Percentiles rank a stretch among this genome's conserved stretches.
Evolutionary conservation across 2,797 vertebrate species (phyloP).

Genomic region (Protonibea diacanthus): DNA sequence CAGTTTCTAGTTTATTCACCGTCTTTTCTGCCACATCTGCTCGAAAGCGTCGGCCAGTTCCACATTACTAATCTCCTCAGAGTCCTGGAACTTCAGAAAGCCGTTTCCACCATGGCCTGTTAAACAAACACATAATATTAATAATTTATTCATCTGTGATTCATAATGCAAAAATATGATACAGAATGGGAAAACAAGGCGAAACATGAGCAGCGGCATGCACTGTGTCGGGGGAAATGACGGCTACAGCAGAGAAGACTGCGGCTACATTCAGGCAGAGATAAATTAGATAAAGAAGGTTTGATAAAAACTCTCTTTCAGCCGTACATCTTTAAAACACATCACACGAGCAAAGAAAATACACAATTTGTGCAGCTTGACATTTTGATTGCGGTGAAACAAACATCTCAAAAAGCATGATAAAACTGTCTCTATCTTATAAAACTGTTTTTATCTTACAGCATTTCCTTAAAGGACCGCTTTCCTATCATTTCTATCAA

Average conservation of each 20-base stretch:
- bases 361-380: neutral
- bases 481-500: too few species aligned
- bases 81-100: constrained; percentile 99
- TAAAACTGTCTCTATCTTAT: too few species aligned
- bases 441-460: too few species aligned
- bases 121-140: constrained; percentile 10
- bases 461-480: too few species aligned
- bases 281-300: neutral
- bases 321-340: neutral
- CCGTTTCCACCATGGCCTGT: constrained; percentile 97
- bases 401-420: neutral
- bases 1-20: constrained; percentile 78
- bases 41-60: constrained; percentile 98
- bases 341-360: neutral
- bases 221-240: neutral
- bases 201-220: neutral
- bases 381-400: neutral
- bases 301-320: neutral
- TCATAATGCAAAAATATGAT: constrained; percentile 34
- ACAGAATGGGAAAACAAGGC: constrained; percentile 15
- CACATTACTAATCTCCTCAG: constrained; percentile 99
- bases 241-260: neutral
- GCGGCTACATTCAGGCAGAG: neutral
- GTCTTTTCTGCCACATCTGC: constrained; percentile 99
- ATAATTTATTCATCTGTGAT: constrained; percentile 25